Conservation (phyloP, 2,797 vertebrate genomes). For the Paguma larvata region DNA sequence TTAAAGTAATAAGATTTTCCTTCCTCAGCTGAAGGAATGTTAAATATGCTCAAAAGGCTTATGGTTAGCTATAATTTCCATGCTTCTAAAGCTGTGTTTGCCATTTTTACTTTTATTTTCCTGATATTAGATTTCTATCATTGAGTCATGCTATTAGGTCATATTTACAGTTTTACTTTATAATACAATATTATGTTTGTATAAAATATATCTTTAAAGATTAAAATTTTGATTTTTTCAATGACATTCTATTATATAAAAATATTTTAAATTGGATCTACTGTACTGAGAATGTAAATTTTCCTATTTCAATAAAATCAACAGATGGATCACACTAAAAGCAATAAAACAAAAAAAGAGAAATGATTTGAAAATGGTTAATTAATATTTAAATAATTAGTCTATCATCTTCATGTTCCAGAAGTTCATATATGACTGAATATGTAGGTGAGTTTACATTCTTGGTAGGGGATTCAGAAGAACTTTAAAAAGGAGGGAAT, state of each 20-base stretch:
- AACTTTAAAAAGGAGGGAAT: background rate
- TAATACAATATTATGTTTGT: background rate
- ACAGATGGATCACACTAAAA: background rate
- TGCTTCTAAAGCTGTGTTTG: background rate
- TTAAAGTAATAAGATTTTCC: constrained; percentile 63
- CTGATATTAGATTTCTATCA: background rate
- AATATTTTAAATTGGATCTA: background rate
- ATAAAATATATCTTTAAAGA: background rate
- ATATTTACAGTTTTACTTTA: background rate
- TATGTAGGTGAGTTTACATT: background rate
- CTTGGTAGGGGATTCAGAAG: background rate
- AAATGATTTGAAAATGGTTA: background rate
- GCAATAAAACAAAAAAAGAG: background rate
- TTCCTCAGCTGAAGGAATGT: constrained; percentile 30
- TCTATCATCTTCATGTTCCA: background rate
- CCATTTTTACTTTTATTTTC: background rate
- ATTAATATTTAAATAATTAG: background rate
- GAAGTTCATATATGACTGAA: background rate
- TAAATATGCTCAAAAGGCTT: constrained; percentile 32
- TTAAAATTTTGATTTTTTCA: background rate
- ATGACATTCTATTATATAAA: background rate
- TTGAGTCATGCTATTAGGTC: background rate
- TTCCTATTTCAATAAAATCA: background rate
- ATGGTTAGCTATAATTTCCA: background rate
- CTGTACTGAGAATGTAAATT: background rate